Evolutionary conservation across 1,140 invertebrate species (phyloP).

Genomic region (Lerema accius): DNA sequence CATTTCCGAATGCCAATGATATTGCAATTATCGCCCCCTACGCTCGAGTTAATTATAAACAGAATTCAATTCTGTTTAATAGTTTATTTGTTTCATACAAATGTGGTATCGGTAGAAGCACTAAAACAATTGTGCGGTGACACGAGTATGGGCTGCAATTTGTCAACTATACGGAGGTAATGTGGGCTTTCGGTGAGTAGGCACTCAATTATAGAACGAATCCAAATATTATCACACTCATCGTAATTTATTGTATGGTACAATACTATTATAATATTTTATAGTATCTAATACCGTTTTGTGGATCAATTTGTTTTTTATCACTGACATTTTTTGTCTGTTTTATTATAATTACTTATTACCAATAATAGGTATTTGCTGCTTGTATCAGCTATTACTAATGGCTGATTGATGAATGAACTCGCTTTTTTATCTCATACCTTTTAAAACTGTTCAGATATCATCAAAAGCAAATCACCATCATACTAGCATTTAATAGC

Average conservation of each 20-base stretch:
- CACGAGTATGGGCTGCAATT: constrained; percentile 57
- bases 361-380: too few relatives aligned
- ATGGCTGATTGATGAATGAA: too few relatives aligned
- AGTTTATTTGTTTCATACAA: constrained; percentile 51
- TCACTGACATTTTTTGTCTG: too few relatives aligned
- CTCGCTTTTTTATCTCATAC: too few relatives aligned
- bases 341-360: too few relatives aligned
- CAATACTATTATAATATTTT: neutral
- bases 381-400: too few relatives aligned
- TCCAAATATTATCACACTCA: constrained; percentile 24
- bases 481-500: too few relatives aligned
- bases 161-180: constrained; percentile 44
- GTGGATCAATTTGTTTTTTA: too few relatives aligned
- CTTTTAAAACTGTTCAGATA: too few relatives aligned
- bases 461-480: too few relatives aligned
- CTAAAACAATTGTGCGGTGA: constrained; percentile 66
- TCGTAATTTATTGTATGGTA: constrained; percentile 13
- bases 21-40: neutral
- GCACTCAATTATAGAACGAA: constrained; percentile 20
- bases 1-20: neutral
- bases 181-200: constrained; percentile 15
- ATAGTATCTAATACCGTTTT: neutral
- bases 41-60: constrained; percentile 32
- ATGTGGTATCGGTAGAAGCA: constrained; percentile 45
- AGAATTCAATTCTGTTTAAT: constrained; percentile 20